These are phyloP conservation scores for Drosophila pachea DNA, from an alignment of 1,140 invertebrate genomes.

Conservation along the genomic window DNA sequence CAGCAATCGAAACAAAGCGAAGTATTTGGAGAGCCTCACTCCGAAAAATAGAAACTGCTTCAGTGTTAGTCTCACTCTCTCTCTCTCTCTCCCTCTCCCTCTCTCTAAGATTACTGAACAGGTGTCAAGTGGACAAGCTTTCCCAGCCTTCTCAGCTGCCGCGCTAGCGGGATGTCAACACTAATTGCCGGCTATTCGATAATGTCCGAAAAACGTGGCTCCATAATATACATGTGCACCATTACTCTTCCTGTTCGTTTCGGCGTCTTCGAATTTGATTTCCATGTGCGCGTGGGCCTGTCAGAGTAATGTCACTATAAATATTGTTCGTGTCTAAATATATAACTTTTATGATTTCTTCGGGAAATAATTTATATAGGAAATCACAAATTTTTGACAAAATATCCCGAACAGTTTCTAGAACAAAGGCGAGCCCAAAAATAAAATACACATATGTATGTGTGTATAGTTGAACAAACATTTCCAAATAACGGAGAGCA, in stretches of 20 bases:
- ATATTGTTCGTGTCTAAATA: constrained; percentile 60
- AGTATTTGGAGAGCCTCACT: too few relatives aligned
- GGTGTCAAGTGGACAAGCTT: background rate
- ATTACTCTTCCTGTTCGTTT: background rate
- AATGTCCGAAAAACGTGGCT: too few relatives aligned
- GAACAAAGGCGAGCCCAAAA: constrained; percentile 31
- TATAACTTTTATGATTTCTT: constrained; percentile 60
- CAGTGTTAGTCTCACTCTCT: too few relatives aligned
- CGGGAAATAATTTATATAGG: constrained; percentile 57
- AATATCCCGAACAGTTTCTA: constrained; percentile 35
- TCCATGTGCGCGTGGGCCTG: constrained; percentile 28
- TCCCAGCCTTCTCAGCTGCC: background rate
- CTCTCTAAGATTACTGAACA: background rate
- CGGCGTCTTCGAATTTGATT: constrained; percentile 33
- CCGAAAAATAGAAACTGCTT: too few relatives aligned
- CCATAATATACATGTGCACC: background rate
- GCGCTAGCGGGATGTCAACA: constrained; percentile 5
- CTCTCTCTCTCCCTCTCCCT: too few relatives aligned
- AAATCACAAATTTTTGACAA: constrained; percentile 52
- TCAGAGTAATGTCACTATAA: constrained; percentile 57
- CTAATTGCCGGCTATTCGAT: constrained; percentile 10
- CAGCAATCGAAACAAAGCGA: background rate
- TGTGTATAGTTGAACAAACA: too few relatives aligned
- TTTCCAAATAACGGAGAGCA: too few relatives aligned
- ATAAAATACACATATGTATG: constrained; percentile 14